Evolutionary conservation across 2,888 invertebrate genomes (phyloP).

Genomic region (Lingula anatina): DNA sequence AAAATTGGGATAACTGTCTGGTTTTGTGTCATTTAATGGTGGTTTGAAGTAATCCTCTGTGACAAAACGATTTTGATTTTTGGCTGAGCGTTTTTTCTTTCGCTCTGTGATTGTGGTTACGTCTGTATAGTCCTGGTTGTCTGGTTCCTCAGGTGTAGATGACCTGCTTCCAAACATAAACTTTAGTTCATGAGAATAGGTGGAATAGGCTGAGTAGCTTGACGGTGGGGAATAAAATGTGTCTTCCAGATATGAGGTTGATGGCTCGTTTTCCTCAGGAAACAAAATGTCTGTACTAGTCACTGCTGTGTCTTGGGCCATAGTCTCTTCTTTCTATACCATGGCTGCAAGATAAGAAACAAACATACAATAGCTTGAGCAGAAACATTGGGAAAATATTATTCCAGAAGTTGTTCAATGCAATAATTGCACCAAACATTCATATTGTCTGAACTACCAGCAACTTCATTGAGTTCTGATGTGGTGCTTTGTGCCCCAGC

Average conservation of each 20-base stretch:
- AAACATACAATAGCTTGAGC: not conserved
- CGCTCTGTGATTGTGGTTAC: conserved; percentile 9
- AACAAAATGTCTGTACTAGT: conserved; percentile 2
- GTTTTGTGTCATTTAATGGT: too few relatives aligned
- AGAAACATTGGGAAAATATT: too few relatives aligned
- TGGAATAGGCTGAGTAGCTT: conserved; percentile 31
- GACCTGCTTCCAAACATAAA: conserved; percentile 18
- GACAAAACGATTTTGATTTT: too few relatives aligned
- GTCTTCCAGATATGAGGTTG: conserved; percentile 8
- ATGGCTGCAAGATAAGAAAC: conserved; percentile 3
- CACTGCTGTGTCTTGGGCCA: conserved; percentile 5
- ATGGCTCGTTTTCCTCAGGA: conserved; percentile 1
- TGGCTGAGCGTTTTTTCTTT: not conserved
- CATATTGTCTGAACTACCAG: too few relatives aligned
- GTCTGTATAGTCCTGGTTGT: conserved; percentile 13
- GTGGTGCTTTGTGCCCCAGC: too few relatives aligned
- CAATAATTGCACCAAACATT: too few relatives aligned
- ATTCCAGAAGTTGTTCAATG: too few relatives aligned
- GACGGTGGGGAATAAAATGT: conserved; percentile 28
- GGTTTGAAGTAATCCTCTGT: too few relatives aligned
- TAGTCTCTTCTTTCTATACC: conserved; percentile 3
- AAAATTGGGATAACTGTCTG: too few relatives aligned
- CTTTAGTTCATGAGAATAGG: conserved; percentile 32
- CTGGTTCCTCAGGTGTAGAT: too few relatives aligned
- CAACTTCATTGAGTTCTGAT: too few relatives aligned